phyloP scores from a whole-genome alignment of 2,888 invertebrate genomes.

The Chymomyza fuscimana region DNA sequence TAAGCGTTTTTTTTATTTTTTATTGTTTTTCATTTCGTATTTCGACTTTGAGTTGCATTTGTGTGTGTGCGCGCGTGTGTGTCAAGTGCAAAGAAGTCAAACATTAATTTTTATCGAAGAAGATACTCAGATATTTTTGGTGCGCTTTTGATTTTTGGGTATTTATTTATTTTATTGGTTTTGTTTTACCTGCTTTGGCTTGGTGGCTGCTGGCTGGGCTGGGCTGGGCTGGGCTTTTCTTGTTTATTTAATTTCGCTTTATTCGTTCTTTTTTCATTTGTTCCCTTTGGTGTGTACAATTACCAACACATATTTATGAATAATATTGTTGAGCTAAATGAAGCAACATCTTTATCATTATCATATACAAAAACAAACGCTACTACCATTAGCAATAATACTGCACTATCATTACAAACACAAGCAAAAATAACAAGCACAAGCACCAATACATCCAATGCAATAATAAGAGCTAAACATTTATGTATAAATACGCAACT shows the following conservation, averaged over 20 bases:
- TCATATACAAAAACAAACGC: constrained; percentile 9
- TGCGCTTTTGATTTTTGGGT: not conserved
- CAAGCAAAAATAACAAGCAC: constrained; percentile 23
- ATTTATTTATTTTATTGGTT: not conserved
- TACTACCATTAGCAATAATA: constrained; percentile 3
- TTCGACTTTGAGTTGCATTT: not conserved
- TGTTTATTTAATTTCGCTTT: not conserved
- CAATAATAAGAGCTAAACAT: constrained; percentile 41
- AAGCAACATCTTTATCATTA: constrained; percentile 36
- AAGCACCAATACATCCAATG: constrained; percentile 19
- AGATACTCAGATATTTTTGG: not conserved
- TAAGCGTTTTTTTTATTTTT: constrained; percentile 3
- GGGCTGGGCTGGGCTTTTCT: not conserved
- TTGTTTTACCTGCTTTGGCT: not conserved
- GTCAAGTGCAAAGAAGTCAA: constrained; percentile 59
- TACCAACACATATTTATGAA: constrained; percentile 63
- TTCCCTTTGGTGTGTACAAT: constrained; percentile 6
- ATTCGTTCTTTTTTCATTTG: constrained; percentile 1
- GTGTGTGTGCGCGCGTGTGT: not conserved
- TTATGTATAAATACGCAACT: constrained; percentile 49
- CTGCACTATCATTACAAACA: not conserved
- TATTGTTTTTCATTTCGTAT: constrained; percentile 5
- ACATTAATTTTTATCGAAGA: constrained; percentile 21
- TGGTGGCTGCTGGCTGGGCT: not conserved
- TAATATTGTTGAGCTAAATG: constrained; percentile 63